These are phyloP conservation scores for Vulpes lagopus DNA, from an alignment of 2,113 vertebrate genomes.

Conservation along the genomic window DNA sequence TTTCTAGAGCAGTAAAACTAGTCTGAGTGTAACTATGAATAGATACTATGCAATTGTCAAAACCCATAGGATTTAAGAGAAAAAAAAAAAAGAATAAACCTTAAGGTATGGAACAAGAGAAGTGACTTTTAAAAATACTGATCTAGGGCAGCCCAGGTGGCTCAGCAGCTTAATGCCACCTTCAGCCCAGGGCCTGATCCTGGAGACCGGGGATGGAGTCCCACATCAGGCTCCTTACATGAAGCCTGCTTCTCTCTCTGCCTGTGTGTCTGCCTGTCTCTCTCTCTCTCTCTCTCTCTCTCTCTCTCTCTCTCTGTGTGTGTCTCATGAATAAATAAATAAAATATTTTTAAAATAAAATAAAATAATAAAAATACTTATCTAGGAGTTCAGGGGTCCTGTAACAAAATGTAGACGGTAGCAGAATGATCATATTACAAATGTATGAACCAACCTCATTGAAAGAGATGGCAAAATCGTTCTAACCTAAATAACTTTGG, in stretches of 20 bases:
- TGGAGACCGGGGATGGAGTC: no score
- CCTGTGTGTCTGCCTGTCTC: no score
- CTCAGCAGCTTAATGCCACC: no score
- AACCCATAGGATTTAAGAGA: neutral
- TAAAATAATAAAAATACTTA: no score
- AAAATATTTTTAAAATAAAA: no score
- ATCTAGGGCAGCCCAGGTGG: neutral
- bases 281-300: no score
- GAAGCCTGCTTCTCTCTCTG: no score
- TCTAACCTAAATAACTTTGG: neutral
- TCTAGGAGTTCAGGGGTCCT: neutral
- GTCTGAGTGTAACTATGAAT: neutral
- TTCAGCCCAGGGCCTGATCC: no score
- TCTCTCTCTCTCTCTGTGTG: no score
- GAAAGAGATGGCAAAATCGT: neutral
- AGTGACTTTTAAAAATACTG: neutral
- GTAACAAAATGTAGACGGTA: neutral
- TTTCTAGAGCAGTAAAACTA: neutral
- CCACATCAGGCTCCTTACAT: no score
- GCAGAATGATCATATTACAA: neutral
- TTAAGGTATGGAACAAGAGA: neutral
- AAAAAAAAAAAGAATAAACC: neutral
- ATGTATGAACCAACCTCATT: neutral
- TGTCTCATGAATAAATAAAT: no score
- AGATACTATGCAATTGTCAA: neutral